Percentiles rank a stretch among this genome's conserved stretches.
phyloP scores from a whole-genome alignment of 1,140 invertebrate genomes.

The Listronotus oregonensis region DNA sequence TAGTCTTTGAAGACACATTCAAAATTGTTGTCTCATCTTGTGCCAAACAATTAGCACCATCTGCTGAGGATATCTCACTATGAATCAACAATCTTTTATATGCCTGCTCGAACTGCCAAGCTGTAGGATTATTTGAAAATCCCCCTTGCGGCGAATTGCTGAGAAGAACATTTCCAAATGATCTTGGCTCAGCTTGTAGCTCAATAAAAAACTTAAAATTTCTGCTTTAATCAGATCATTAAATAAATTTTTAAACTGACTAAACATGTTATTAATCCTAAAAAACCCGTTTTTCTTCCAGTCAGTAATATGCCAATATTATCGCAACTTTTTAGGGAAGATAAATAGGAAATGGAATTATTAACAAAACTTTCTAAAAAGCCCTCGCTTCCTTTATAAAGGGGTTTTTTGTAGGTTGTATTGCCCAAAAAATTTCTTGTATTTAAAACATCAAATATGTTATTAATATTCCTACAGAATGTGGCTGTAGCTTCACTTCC shows the following conservation, averaged over 20 bases:
- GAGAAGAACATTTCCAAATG: constrained; percentile 54
- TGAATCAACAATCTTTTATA: constrained; percentile 26
- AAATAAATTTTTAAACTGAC: constrained; percentile 41
- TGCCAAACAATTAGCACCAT: too few species aligned
- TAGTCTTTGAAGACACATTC: too few species aligned
- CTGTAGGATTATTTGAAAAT: constrained; percentile 51
- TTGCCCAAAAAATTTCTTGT: constrained; percentile 28
- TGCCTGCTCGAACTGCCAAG: constrained; percentile 44
- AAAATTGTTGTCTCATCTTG: too few species aligned
- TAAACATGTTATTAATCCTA: constrained; percentile 46
- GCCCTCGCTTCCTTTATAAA: constrained; percentile 26
- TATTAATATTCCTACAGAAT: constrained; percentile 44
- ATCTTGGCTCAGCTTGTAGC: constrained; percentile 54
- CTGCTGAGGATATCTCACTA: background rate
- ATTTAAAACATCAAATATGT: constrained; percentile 49
- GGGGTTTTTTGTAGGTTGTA: constrained; percentile 27
- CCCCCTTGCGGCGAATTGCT: constrained; percentile 44
- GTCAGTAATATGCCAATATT: constrained; percentile 26
- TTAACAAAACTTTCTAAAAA: constrained; percentile 24
- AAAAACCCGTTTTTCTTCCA: constrained; percentile 42
- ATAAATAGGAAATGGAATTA: constrained; percentile 25
- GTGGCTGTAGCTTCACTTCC: constrained; percentile 27
- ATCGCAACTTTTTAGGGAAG: constrained; percentile 19
- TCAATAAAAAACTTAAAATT: constrained; percentile 39
- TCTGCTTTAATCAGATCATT: constrained; percentile 29